These are phyloP conservation scores for Cinara cedri DNA, from an alignment of 2,888 invertebrate species.

Conservation along the genomic window DNA sequence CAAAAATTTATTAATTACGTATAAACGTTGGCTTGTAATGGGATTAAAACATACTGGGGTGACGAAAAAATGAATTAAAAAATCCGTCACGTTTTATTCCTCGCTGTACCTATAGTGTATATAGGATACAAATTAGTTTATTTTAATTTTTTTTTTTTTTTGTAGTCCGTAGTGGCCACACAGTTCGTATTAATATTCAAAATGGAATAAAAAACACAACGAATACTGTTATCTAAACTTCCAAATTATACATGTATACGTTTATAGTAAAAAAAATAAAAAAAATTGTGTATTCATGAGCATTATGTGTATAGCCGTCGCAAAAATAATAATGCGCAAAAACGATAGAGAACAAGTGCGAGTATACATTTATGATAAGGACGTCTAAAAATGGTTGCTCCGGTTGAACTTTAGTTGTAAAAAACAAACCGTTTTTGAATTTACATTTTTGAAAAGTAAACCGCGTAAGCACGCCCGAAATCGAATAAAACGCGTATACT, in stretches of 20 bases:
- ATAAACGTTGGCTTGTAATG: not conserved
- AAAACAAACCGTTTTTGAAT: not conserved
- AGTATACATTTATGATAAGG: not conserved
- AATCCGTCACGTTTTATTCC: slow-evolving; percentile 29
- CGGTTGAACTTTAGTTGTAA: slow-evolving; percentile 1
- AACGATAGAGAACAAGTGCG: not conserved
- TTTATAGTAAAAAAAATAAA: not conserved
- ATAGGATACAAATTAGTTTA: not conserved
- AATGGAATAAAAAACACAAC: no score
- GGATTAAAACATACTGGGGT: not conserved
- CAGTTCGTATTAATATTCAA: no score
- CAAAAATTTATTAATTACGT: slow-evolving; percentile 4
- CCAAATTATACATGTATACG: not conserved
- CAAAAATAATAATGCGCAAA: not conserved
- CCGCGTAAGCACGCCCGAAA: not conserved
- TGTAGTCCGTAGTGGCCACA: no score
- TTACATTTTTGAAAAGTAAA: not conserved
- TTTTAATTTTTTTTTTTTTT: no score
- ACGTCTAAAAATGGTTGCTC: not conserved
- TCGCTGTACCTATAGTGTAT: not conserved
- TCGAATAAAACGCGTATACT: not conserved
- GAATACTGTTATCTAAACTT: no score
- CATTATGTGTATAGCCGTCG: not conserved
- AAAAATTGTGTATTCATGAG: not conserved
- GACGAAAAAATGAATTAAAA: not conserved